Conservation (phyloP, 2,113 vertebrate species). For the Gallinago paraguaiae region DNA sequence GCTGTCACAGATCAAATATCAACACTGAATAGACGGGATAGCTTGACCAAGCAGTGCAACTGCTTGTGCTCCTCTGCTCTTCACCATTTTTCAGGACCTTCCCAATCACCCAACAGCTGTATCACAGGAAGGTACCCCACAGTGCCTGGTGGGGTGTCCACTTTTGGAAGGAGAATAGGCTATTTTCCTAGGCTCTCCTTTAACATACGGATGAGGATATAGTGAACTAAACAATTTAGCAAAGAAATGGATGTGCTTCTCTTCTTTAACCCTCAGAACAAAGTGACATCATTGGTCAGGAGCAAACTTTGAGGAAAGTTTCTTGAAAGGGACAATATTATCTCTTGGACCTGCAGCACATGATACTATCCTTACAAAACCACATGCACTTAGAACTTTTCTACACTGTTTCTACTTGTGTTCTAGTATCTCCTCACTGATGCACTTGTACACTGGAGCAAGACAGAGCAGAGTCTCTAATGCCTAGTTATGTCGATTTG, state of each 20-base stretch:
- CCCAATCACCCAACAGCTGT: fast-evolving
- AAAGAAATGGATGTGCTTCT: background rate
- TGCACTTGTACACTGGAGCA: background rate
- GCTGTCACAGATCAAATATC: background rate
- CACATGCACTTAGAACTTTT: background rate
- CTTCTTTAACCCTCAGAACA: background rate
- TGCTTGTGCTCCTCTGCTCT: background rate
- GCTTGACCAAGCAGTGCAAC: background rate
- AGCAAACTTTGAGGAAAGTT: background rate
- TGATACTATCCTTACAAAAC: background rate
- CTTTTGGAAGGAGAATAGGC: background rate
- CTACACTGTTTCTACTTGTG: background rate
- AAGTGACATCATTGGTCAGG: background rate
- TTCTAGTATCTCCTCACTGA: background rate
- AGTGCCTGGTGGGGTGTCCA: background rate
- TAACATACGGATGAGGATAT: background rate
- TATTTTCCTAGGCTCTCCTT: background rate
- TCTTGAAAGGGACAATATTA: background rate
- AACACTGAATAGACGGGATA: background rate
- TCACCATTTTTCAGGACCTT: background rate
- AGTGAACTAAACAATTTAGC: background rate
- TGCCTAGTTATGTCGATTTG: background rate
- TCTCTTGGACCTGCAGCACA: background rate
- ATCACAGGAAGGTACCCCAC: background rate
- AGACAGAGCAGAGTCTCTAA: background rate